Conservation (phyloP, 2,888 invertebrate species). For the Helobdella robusta region DNA sequence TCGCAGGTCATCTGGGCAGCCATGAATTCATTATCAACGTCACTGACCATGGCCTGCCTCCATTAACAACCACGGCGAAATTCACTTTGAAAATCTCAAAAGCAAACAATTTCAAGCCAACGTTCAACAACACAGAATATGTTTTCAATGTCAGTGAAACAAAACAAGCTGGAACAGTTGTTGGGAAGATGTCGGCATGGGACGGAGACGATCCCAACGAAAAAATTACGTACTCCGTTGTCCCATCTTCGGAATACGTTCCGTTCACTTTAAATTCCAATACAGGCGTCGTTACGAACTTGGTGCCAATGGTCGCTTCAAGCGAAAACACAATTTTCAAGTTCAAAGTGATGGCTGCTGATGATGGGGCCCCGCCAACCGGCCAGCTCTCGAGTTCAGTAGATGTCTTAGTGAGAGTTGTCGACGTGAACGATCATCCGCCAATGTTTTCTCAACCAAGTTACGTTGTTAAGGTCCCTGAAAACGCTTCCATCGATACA, state of each 20-base stretch:
- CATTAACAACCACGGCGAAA: neutral
- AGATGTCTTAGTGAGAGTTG: conserved; percentile 12
- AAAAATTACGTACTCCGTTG: neutral
- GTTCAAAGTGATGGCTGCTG: conserved; percentile 12
- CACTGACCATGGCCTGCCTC: conserved; percentile 20
- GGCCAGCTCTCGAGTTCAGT: conserved; percentile 21
- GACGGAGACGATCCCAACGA: conserved; percentile 20
- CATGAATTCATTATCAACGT: conserved; percentile 16
- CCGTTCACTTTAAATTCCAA: conserved; percentile 21
- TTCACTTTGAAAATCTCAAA: conserved; percentile 12
- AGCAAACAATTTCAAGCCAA: conserved; percentile 17
- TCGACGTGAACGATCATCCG: conserved; percentile 27
- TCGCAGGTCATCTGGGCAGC: conserved; percentile 7
- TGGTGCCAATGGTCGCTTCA: conserved; percentile 7
- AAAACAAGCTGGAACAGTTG: neutral
- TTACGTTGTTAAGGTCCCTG: conserved; percentile 6
- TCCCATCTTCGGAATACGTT: neutral
- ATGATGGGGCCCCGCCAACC: conserved; percentile 25
- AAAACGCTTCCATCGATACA: conserved; percentile 16
- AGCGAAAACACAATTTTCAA: conserved; percentile 6
- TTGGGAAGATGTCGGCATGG: conserved; percentile 13
- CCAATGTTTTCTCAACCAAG: conserved; percentile 14
- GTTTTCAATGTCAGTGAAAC: conserved; percentile 11
- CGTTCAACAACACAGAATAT: conserved; percentile 10
- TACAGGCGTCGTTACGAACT: conserved; percentile 18